These are phyloP conservation scores for Anniella stebbinsi DNA, from an alignment of 2,797 vertebrate species.

Conservation along the genomic window DNA sequence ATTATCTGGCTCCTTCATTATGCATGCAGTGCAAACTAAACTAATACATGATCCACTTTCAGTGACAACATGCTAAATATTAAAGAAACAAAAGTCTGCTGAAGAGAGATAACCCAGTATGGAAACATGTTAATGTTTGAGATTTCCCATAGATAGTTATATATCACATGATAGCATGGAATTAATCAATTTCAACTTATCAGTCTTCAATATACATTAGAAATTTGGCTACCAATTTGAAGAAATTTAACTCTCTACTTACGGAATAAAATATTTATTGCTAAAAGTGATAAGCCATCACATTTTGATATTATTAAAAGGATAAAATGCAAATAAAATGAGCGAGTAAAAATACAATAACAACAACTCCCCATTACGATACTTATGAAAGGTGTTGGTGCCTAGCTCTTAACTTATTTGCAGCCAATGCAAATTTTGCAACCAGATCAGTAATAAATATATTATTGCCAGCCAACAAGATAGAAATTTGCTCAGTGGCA, in stretches of 20 bases:
- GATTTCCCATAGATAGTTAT: neutral
- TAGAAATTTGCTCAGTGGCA: no score
- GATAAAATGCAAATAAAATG: no score
- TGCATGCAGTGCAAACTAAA: conserved; percentile 10
- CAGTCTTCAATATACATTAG: neutral
- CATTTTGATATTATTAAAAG: no score
- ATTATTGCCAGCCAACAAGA: no score
- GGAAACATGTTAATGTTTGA: neutral
- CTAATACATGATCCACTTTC: neutral
- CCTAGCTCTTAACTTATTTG: no score
- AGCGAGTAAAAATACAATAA: no score
- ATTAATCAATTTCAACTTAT: neutral
- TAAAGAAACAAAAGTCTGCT: conserved; percentile 26
- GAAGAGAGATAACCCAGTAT: neutral
- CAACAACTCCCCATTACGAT: no score
- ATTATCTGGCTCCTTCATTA: conserved; percentile 43
- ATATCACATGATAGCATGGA: neutral
- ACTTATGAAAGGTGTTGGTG: no score
- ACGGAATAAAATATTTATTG: no score
- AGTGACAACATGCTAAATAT: conserved; percentile 31
- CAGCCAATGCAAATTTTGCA: no score
- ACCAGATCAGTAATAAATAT: no score
- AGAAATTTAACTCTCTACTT: neutral
- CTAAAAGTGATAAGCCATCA: no score
- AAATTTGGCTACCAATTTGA: neutral